Conservation (phyloP, 2,888 invertebrate genomes). For the Brachyopa scutellaris region DNA sequence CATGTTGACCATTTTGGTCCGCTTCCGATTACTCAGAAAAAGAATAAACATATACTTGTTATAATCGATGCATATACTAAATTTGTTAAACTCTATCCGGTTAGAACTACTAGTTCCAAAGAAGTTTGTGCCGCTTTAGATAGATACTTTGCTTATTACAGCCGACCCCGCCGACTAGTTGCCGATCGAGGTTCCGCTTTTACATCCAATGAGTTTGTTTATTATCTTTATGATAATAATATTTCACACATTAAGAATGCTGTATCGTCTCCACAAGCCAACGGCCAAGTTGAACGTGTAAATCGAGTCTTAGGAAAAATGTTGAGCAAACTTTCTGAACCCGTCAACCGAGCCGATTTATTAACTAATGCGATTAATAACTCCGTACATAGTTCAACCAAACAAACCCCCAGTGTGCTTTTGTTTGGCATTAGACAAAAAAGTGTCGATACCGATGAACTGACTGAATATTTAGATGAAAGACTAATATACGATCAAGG, state of each 20-base stretch:
- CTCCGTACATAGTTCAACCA: constrained; percentile 4
- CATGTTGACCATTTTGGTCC: too few species aligned
- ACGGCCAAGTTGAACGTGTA: constrained; percentile 17
- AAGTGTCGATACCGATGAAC: neutral
- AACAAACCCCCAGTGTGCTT: constrained; percentile 8
- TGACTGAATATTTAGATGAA: constrained; percentile 11
- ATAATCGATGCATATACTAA: too few species aligned
- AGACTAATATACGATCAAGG: too few species aligned
- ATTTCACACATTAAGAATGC: neutral
- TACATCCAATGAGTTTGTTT: constrained; percentile 76
- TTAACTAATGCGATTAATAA: constrained; percentile 30
- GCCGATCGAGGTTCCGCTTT: constrained; percentile 79
- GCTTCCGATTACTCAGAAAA: too few species aligned
- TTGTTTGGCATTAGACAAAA: constrained; percentile 23
- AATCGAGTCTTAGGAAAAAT: constrained; percentile 5
- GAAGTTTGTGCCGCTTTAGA: too few species aligned
- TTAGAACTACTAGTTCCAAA: too few species aligned
- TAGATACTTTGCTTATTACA: too few species aligned
- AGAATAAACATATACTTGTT: constrained; percentile 50
- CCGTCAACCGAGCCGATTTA: too few species aligned
- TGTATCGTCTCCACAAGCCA: too few species aligned
- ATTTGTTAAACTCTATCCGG: too few species aligned
- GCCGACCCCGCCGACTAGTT: too few species aligned
- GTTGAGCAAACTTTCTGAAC: too few species aligned
- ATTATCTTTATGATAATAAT: constrained; percentile 74